Percentiles rank a stretch among this genome's conserved stretches.
Evolutionary conservation across 53 echinoderm and acorn worm genomes (phyloP).

Genomic region (Mesocentrotus franciscanus): DNA sequence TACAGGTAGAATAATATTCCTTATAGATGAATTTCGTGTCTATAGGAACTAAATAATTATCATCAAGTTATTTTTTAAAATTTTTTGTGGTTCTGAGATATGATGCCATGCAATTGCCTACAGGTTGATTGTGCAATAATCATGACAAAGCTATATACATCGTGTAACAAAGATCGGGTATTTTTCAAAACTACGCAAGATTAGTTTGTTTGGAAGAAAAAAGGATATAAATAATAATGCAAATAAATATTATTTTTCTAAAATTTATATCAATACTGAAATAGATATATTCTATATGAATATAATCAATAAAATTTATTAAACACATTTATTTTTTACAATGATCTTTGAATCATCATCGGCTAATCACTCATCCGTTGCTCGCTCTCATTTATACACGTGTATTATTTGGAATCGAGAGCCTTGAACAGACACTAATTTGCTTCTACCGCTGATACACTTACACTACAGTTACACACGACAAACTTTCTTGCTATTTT

Average conservation of each 20-base stretch:
- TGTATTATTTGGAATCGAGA: background rate
- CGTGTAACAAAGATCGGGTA: background rate
- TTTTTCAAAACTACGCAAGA: background rate
- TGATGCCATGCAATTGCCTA: background rate
- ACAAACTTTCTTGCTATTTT: background rate
- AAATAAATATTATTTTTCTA: background rate
- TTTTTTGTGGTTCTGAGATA: background rate
- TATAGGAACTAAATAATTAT: no score
- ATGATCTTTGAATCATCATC: background rate
- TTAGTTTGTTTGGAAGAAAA: background rate
- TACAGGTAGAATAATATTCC: no score
- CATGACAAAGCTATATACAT: background rate
- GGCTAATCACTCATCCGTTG: background rate
- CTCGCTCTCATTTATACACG: background rate
- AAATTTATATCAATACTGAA: background rate
- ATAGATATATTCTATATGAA: background rate
- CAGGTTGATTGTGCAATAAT: background rate
- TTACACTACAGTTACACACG: background rate
- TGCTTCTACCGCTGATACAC: background rate
- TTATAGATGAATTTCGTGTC: no score
- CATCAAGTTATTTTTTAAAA: no score
- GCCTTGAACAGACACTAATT: constrained; percentile 7
- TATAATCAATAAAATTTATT: background rate
- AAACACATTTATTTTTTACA: background rate
- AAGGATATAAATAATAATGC: background rate